Evolutionary conservation across 2,797 vertebrate genomes (phyloP).

Genomic region (Dipus sagitta): DNA sequence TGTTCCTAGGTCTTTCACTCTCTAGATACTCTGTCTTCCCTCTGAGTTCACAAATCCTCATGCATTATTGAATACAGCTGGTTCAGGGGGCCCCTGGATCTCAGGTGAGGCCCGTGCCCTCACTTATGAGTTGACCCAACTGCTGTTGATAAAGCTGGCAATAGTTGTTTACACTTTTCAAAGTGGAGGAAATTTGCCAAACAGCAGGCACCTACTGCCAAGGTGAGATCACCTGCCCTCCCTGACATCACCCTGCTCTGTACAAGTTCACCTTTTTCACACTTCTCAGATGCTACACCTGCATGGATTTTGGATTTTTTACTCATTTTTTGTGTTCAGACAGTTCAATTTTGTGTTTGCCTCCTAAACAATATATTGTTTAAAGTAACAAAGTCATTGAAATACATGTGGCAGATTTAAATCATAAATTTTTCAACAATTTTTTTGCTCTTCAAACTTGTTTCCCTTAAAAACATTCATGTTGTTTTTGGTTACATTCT

Average conservation of each 20-base stretch:
- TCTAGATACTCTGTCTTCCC: too few relatives aligned
- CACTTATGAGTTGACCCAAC: too few relatives aligned
- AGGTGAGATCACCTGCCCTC: not conserved
- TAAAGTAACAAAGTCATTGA: not conserved
- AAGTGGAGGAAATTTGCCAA: too few relatives aligned
- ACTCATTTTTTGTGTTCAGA: not conserved
- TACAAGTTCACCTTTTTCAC: not conserved
- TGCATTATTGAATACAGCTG: too few relatives aligned
- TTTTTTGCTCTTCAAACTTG: constrained; percentile 21
- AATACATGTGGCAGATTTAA: not conserved
- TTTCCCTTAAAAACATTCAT: not conserved
- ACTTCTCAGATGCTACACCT: not conserved
- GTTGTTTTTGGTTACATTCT: not conserved
- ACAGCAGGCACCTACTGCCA: too few relatives aligned
- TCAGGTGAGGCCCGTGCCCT: too few relatives aligned
- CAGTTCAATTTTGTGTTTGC: not conserved
- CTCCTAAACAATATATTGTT: not conserved
- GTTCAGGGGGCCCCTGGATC: too few relatives aligned
- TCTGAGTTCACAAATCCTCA: too few relatives aligned
- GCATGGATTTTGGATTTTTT: constrained; percentile 10
- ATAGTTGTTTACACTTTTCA: too few relatives aligned
- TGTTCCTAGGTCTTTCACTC: too few relatives aligned
- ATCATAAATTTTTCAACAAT: not conserved
- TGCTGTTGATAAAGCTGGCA: too few relatives aligned
- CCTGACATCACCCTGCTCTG: not conserved